These are phyloP conservation scores for Pseudomyrmex cubaensis DNA, from an alignment of 1,140 invertebrate genomes.

Conservation along the genomic window DNA sequence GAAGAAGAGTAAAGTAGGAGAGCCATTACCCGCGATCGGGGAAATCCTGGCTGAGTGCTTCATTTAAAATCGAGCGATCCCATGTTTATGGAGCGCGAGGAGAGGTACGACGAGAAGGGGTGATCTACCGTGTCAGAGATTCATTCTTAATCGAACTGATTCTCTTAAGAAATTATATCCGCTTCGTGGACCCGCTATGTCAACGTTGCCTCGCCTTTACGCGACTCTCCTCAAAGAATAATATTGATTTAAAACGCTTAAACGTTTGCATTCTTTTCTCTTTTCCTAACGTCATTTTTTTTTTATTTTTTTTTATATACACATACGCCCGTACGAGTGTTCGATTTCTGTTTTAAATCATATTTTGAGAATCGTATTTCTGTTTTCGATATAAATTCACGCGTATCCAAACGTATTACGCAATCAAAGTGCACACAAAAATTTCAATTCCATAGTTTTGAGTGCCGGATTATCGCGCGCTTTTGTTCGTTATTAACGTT, in stretches of 20 bases:
- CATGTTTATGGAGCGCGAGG: constrained; percentile 41
- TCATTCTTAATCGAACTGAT: constrained; percentile 54
- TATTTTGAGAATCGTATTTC: too few species aligned
- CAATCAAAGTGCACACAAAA: neutral
- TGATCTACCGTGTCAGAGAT: constrained; percentile 16
- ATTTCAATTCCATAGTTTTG: neutral
- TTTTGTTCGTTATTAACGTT: constrained; percentile 2
- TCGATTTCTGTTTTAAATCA: too few species aligned
- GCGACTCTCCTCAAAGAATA: constrained; percentile 3
- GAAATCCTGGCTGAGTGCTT: constrained; percentile 66
- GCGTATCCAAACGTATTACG: neutral
- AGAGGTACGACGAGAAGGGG: neutral
- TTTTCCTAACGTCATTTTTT: neutral
- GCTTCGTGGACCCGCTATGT: neutral
- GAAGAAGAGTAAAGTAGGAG: constrained; percentile 67
- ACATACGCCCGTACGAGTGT: too few species aligned
- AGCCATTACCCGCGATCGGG: constrained; percentile 67
- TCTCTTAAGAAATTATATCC: constrained; percentile 53
- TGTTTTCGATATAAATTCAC: neutral
- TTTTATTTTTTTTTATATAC: too few species aligned
- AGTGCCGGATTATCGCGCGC: neutral
- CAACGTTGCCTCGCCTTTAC: neutral
- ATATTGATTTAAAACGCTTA: neutral
- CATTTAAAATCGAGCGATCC: constrained; percentile 61
- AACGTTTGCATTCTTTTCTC: neutral